Evolutionary conservation across 2,888 invertebrate species (phyloP), one percentile per base, ranked within the genome.

Genomic region (Calephelis perditalis): DNA sequence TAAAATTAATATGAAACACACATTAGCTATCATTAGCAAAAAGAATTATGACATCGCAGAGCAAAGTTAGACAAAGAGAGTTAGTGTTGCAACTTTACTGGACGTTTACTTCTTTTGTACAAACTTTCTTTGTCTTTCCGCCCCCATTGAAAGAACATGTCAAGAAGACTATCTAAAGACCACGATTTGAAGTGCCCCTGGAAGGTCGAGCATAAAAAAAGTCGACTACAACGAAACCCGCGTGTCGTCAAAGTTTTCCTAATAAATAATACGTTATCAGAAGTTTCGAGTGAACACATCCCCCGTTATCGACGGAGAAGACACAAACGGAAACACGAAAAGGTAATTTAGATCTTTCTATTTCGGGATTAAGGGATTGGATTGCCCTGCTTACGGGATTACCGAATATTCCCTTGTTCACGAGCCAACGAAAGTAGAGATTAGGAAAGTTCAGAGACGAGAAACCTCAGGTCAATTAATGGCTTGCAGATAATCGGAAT

Each of bases 321-420:
- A 49, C 49, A 49, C 8, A 12, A 52, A 52, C 49, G 26, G 26
- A 35, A 52, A 52, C 49, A 52, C 49, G 49, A 35, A 52, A 52
- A 52, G 49, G 49, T 52, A 52, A 26, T 52, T 52, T 15, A 8
- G 49, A 52, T 52, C 49, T 35, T 52, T 52, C 26, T 52, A 52
- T 52, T 49, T 52, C 4, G 35, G 49, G 26, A 52, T 52, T 52
- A 52, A 26, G 26, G 59, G 46, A 59, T 55, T 55, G 59, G 59
- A 59, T 59, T 59, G 56, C 45, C 36, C 44, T 45, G 59, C 59
- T 59, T 59, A 56, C 12, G 55, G 59, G 46, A 56, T 60, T 56
- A 60, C 40, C 15, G 56, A 54, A 40, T 76, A 73, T 72, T 67
- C 64, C 70, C 57, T 57, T 64, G 71, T 71, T 71, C 67, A 68